These are phyloP conservation scores for Cyclura pinguis DNA, from an alignment of 2,797 vertebrate genomes.

Conservation along the genomic window DNA sequence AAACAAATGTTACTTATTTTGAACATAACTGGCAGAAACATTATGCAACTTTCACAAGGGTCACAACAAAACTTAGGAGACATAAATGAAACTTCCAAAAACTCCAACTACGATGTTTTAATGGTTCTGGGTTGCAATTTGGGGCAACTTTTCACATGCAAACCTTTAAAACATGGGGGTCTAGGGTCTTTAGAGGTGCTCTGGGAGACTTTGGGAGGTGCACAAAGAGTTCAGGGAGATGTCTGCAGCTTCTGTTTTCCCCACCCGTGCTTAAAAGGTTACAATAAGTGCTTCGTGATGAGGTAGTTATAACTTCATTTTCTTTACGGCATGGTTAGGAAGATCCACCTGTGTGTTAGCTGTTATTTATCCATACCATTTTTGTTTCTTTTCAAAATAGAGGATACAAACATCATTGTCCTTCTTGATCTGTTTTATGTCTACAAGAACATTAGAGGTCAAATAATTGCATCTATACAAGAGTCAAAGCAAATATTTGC, in stretches of 20 bases:
- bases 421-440: not conserved
- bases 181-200: too few relatives aligned
- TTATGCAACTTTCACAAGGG: too few relatives aligned
- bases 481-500: not conserved
- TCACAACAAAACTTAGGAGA: not conserved
- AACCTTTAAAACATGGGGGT: too few relatives aligned
- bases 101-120: too few relatives aligned
- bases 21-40: too few relatives aligned
- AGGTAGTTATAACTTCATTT: not conserved
- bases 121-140: too few relatives aligned
- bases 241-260: too few relatives aligned
- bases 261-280: not conserved
- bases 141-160: too few relatives aligned
- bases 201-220: too few relatives aligned
- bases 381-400: not conserved
- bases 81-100: not conserved
- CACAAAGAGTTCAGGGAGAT: too few relatives aligned
- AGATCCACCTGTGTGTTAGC: not conserved
- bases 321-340: not conserved
- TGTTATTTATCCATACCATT: not conserved
- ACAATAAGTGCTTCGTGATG: too few relatives aligned
- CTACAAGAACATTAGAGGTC: not conserved
- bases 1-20: not conserved
- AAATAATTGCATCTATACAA: not conserved
- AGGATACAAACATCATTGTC: not conserved